A percentile compares a stretch with the other conserved stretches of the same genome.
These are phyloP conservation scores for Acrocephalus kingi DNA, from an alignment of 2,113 vertebrate genomes.

Conservation along the genomic window DNA sequence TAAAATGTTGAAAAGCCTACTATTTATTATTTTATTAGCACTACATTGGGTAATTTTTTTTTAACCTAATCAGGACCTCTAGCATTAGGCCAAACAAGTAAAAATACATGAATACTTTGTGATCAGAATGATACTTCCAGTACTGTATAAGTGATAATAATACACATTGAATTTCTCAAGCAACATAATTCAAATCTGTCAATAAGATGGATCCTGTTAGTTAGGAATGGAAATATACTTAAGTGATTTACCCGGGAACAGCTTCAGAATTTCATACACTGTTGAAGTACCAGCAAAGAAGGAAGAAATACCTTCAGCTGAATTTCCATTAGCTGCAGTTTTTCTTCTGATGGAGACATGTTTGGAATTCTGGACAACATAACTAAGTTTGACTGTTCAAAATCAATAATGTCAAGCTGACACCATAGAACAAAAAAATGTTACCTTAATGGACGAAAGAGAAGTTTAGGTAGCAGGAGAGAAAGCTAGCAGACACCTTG, in stretches of 20 bases:
- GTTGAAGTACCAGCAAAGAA: neutral
- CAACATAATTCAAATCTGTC: neutral
- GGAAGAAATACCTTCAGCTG: constrained; percentile 56
- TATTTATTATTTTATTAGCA: neutral
- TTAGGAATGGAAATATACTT: neutral
- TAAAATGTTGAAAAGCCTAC: neutral
- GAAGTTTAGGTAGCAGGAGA: constrained; percentile 51
- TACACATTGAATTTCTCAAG: neutral
- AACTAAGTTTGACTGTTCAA: constrained; percentile 76
- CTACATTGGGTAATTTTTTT: neutral
- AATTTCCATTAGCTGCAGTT: constrained; percentile 72
- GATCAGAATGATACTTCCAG: neutral
- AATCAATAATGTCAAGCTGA: constrained; percentile 83
- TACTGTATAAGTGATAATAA: neutral
- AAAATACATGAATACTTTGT: neutral
- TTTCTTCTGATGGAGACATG: constrained; percentile 74
- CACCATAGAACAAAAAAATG: constrained; percentile 69
- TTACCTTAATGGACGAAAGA: constrained; percentile 70
- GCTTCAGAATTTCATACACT: constrained; percentile 28
- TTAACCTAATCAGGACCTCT: neutral
- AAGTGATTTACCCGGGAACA: neutral
- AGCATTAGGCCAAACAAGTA: neutral
- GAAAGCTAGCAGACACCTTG: constrained; percentile 22
- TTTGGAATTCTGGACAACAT: constrained; percentile 78
- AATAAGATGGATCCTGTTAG: neutral